Base-by-base conservation (phyloP, 1,140 invertebrate genomes). In the Copidosoma floridanum region DNA sequence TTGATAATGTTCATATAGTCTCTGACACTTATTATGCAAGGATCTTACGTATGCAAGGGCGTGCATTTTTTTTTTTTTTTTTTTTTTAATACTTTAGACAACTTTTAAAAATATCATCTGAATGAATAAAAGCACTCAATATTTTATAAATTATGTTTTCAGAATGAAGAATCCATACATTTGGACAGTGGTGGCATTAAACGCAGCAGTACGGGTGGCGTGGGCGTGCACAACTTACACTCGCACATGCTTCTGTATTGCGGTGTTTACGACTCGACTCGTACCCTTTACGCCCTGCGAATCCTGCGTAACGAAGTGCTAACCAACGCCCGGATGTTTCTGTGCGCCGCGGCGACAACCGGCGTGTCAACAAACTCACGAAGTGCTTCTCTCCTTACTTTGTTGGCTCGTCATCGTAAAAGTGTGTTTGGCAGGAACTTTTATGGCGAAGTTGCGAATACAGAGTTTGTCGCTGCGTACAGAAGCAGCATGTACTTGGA, bases 401-500 rank as follows among this genome's bases (percentile, higher is more conserved):
- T 93, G 2, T 73, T 93, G 21, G 87, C 89, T 0, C 81, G 90
- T 24, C 92, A 95, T 78, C 79, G 89, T 20, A 92, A 93, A 69
- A 92, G 89, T 57, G 84, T 93, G 6, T 86, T 91, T 66, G 92
- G 92, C 2, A 85, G 88, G 67, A 88, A 88, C 53, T 94, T 93
- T 75, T 83, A 85, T 61, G 89, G 90, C 5, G 88, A 89, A 38
- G 74, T 86, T 1, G 77, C 85, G 7, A 84, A 76, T 47, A 81
- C 82, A 2, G 85, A 87, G 65, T 85, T 86, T 57, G 78, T 84
- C 26, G 83, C 85, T 14, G 79, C 81, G 6, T 87, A 86, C 66
- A 74, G 90, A 2, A 92, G 88, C 46, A 89, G 86, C 68, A 94
- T 92, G 87, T 92, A 92, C 69, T 76, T 95, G 27, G 93, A 95